Conservation (phyloP, 2,888 invertebrate genomes). For the Nyleta sp. region DNA sequence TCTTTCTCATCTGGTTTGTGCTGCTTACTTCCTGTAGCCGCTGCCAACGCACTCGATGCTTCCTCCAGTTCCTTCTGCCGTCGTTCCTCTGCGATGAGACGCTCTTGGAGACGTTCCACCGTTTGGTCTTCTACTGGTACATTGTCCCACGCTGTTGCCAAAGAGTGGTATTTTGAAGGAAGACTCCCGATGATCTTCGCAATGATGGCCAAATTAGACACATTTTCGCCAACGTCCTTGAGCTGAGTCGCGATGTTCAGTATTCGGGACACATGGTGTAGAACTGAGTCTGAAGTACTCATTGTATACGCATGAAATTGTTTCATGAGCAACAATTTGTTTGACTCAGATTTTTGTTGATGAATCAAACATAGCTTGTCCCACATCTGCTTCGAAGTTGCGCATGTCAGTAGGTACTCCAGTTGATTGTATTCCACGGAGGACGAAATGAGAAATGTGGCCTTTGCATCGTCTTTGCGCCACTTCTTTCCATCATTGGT, state of each 20-base stretch:
- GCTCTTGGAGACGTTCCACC: slow-evolving; percentile 26
- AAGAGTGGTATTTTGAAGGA: slow-evolving; percentile 63
- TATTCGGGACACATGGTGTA: slow-evolving; percentile 58
- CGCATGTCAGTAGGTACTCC: slow-evolving; percentile 40
- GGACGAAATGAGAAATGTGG: slow-evolving; percentile 46
- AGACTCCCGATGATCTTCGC: slow-evolving; percentile 70
- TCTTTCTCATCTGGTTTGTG: slow-evolving; percentile 3
- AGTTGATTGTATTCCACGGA: slow-evolving; percentile 39
- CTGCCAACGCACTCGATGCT: slow-evolving; percentile 27
- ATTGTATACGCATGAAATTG: slow-evolving; percentile 59
- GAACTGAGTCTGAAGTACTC: slow-evolving; percentile 50
- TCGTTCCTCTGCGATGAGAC: slow-evolving; percentile 56
- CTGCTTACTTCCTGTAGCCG: not conserved
- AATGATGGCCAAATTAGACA: slow-evolving; percentile 62
- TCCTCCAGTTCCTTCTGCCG: slow-evolving; percentile 28
- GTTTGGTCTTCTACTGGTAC: slow-evolving; percentile 53
- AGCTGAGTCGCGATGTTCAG: slow-evolving; percentile 66
- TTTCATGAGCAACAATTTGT: slow-evolving; percentile 42
- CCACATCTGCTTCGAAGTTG: slow-evolving; percentile 46
- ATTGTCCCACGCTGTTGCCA: slow-evolving; percentile 70
- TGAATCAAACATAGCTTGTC: slow-evolving; percentile 29
- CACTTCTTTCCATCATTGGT: slow-evolving; percentile 22
- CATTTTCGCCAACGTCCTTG: slow-evolving; percentile 65
- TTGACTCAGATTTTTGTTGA: slow-evolving; percentile 51
- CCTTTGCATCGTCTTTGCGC: slow-evolving; percentile 36